A percentile compares a stretch with the other conserved stretches of the same genome.
Evolutionary conservation across 2,113 vertebrate genomes (phyloP).

Genomic region (Oryzias celebensis): DNA sequence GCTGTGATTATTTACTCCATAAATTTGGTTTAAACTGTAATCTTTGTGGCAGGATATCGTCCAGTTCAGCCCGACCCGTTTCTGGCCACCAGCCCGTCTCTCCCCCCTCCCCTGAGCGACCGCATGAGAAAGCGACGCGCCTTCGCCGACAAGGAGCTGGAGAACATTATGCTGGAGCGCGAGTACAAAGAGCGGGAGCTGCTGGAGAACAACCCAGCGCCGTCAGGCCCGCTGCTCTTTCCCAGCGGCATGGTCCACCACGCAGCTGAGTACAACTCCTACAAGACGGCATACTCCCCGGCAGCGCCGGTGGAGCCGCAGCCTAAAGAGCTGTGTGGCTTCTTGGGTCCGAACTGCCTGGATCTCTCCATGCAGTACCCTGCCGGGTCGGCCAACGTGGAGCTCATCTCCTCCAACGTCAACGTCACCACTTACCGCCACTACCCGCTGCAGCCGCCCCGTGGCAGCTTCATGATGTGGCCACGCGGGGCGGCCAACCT

Average conservation of each 20-base stretch:
- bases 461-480: slow-evolving; percentile 86
- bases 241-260: slow-evolving; percentile 84
- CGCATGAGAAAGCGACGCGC: slow-evolving; percentile 97
- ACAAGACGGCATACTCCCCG: slow-evolving; percentile 84
- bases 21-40: not conserved
- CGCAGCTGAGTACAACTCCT: slow-evolving; percentile 86
- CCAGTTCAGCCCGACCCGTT: slow-evolving; percentile 89
- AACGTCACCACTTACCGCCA: slow-evolving; percentile 94
- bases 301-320: slow-evolving; percentile 70
- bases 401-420: slow-evolving; percentile 95
- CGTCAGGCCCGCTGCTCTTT: slow-evolving; percentile 82
- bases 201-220: slow-evolving; percentile 86
- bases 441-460: slow-evolving; percentile 83
- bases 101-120: slow-evolving; percentile 93
- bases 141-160: slow-evolving; percentile 98
- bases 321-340: slow-evolving; percentile 86
- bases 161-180: slow-evolving; percentile 97
- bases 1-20: too few relatives aligned
- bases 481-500: slow-evolving; percentile 84
- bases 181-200: slow-evolving; percentile 97
- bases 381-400: slow-evolving; percentile 79
- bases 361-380: slow-evolving; percentile 91
- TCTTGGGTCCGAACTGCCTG: slow-evolving; percentile 84
- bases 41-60: slow-evolving; percentile 84
- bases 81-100: slow-evolving; percentile 79